Base-by-base conservation (phyloP, 2,113 vertebrate genomes). In the Pantherophis guttatus region DNA sequence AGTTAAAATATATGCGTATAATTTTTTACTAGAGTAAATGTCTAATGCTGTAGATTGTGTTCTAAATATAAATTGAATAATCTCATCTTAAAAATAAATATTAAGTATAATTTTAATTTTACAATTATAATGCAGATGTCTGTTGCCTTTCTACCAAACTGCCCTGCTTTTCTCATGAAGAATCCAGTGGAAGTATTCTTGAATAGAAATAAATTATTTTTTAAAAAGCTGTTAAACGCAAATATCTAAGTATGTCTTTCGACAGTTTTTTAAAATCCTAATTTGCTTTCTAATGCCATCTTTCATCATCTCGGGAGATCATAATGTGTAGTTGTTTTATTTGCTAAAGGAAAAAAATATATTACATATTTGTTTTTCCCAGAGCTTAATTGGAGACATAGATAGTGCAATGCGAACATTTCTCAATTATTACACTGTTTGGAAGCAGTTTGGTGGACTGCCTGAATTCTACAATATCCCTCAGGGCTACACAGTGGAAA, bases 391-490 rank as follows among this genome's bases (percentile, higher is more conserved):
- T 70, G 99, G 99, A 75, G 98, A 99, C 93, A 97, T 99, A 23
- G 98, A 99, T 88, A 98, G 98, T 24, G 99, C 99, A 8, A 98
- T 98, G 97, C 97, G 98, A 96, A 99, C 99, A 17, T 99, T 99
- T 95, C 99, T 99, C 96, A 99, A 99, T 96, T 99, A 99, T 94
- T 99, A 99, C 97, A 99, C 98, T 0, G 98, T 99, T 39, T 99
- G 99, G 99, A 98, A 99, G 92, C 99, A 99, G 97, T 99, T 99
- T 96, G 99, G 99, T 90, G 99, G 99, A 0, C 98, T 99, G 90
- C 99, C 99, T 0, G 99, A 99, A 96, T 99, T 99, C 94, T 99
- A 99, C 98, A 99, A 98, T 97, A 99, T 99, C 97, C 98, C 99
- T 86, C 99, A 99, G 97, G 99, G 99, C 44, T 99, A 98, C 94